phyloP scores from a whole-genome alignment of 2,797 vertebrate genomes.

The Enteromius argenteus region DNA sequence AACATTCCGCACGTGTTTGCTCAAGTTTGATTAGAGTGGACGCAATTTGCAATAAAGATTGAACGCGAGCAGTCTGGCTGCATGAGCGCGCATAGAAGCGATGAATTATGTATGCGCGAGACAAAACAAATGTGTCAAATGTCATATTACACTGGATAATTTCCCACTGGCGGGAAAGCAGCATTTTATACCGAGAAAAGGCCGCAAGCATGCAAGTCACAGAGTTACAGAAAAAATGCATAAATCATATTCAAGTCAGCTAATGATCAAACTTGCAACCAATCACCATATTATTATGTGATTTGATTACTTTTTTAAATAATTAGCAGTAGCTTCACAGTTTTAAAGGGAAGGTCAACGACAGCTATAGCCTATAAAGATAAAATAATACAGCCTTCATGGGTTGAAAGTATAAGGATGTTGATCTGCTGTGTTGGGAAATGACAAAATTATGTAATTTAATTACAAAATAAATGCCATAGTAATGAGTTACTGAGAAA shows the following conservation, averaged over 20 bases:
- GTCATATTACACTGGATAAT: conserved; percentile 79
- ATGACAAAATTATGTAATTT: not conserved
- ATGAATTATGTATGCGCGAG: conserved; percentile 80
- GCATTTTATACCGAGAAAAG: conserved; percentile 43
- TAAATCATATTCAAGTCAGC: not conserved
- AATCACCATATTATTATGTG: not conserved
- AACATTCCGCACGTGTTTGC: conserved; percentile 80
- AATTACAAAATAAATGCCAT: not conserved
- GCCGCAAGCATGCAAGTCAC: not conserved
- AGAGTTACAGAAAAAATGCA: not conserved
- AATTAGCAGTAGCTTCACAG: not conserved
- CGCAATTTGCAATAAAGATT: conserved; percentile 76
- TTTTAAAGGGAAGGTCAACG: not conserved
- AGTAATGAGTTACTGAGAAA: not conserved
- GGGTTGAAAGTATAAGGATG: not conserved
- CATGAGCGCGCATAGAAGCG: conserved; percentile 29
- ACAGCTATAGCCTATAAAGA: not conserved
- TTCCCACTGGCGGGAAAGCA: conserved; percentile 72
- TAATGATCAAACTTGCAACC: not conserved
- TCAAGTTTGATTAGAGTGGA: conserved; percentile 78
- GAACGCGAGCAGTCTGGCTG: conserved; percentile 55
- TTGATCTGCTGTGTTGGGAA: not conserved
- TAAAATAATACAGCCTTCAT: not conserved
- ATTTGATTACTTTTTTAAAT: not conserved
- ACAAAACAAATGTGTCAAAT: conserved; percentile 65